A percentile compares a stretch with the other conserved stretches of the same genome.
Evolutionary conservation across 2,113 vertebrate genomes (phyloP).

Genomic region (Eretmodus cyanostictus): DNA sequence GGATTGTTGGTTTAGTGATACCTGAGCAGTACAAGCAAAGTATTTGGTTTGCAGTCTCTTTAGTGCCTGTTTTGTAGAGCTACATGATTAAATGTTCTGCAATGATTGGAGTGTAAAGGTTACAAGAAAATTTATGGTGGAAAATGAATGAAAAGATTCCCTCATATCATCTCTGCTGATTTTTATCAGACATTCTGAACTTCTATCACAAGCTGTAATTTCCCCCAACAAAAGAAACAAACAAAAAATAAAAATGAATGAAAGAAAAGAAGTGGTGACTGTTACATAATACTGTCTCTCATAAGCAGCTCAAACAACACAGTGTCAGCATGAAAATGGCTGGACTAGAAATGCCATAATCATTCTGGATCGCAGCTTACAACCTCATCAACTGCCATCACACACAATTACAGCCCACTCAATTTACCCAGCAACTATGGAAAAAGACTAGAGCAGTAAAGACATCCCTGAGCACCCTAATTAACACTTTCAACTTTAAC

Average conservation of each 20-base stretch:
- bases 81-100: not conserved
- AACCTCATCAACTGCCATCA: conserved; percentile 4
- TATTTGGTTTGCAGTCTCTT: not conserved
- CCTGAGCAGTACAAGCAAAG: not conserved
- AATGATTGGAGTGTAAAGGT: not conserved
- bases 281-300: not conserved
- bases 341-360: not conserved
- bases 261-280: not conserved
- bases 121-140: not conserved
- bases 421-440: conserved; percentile 27
- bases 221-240: not conserved
- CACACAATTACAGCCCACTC: conserved; percentile 43
- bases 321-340: not conserved
- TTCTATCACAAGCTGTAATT: not conserved
- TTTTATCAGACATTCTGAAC: not conserved
- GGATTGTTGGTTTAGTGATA: not conserved
- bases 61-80: not conserved
- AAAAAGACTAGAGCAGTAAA: conserved; percentile 38
- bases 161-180: not conserved
- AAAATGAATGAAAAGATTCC: not conserved
- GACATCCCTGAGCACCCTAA: conserved; percentile 42
- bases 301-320: not conserved
- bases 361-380: conserved; percentile 25
- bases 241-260: not conserved
- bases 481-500: conserved; percentile 44